Evolutionary conservation across 1,140 invertebrate species (phyloP).

Genomic region (Triops cancriformis): DNA sequence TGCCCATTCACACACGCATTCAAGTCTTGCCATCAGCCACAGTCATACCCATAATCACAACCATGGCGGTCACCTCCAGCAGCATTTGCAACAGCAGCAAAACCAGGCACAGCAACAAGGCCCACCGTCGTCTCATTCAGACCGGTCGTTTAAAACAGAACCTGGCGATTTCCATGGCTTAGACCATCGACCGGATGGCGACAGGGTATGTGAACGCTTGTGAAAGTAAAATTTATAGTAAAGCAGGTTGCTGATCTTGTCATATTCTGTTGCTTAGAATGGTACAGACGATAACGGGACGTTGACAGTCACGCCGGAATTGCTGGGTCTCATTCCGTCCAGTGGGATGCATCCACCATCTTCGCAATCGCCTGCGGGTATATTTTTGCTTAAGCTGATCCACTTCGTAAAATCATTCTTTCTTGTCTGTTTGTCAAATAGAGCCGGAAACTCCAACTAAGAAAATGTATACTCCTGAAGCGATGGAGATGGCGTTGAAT

Average conservation of each 20-base stretch:
- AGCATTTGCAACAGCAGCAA: constrained; percentile 10
- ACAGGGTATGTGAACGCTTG: not conserved
- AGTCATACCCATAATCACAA: not conserved
- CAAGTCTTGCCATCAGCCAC: not conserved
- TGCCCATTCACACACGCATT: not conserved
- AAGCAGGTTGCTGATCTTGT: not conserved
- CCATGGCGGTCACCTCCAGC: not conserved
- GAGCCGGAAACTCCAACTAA: constrained; percentile 25
- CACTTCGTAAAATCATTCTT: not conserved
- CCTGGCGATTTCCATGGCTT: constrained; percentile 20
- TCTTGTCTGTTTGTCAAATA: constrained; percentile 20
- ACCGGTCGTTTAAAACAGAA: constrained; percentile 27
- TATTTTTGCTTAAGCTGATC: not conserved
- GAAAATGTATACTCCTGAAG: constrained; percentile 76
- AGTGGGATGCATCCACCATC: constrained; percentile 32
- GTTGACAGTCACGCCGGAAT: constrained; percentile 57
- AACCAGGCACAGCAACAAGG: constrained; percentile 6
- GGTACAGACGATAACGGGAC: constrained; percentile 23
- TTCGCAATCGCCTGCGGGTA: constrained; percentile 25
- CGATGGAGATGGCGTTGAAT: constrained; percentile 78
- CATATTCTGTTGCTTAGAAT: constrained; percentile 14
- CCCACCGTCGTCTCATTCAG: constrained; percentile 11
- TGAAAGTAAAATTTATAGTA: not conserved
- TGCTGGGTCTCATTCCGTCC: constrained; percentile 54
- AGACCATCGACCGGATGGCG: constrained; percentile 6